Evolutionary conservation across 1,140 invertebrate genomes (phyloP), one percentile per base, ranked within the genome.

Genomic region (Glomeris maerens): DNA sequence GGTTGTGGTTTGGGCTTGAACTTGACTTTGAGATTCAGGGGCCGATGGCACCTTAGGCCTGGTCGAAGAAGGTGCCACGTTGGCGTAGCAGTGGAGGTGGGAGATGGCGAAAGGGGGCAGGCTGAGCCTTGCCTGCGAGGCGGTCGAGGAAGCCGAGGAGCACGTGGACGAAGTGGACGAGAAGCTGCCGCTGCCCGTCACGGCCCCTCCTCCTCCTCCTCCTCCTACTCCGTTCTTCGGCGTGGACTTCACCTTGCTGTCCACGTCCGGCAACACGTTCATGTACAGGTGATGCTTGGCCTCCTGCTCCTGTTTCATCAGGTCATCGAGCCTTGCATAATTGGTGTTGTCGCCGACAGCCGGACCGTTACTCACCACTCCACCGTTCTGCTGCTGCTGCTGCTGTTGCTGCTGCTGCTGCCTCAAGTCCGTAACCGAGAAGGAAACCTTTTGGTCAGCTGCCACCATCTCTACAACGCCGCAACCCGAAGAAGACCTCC

Each of bases 201-300:
- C n/a, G n/a, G n/a, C n/a, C n/a, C n/a, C n/a, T n/a, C n/a, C n/a
- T n/a, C n/a, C n/a, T n/a, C n/a, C 5, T n/a, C n/a, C 27, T 45
- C 3, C 4, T 48, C 7, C 10, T 44, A 44, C 41, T 10, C 41
- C 41, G 29, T 4, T 48, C 47, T 4, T 48, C n/a, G n/a, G 20
- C 5, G 5, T 42, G 5, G 5, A 5, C 40, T 42, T 4, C 5
- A 21, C 4, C 20, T 53, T 17, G 26, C 59, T 56, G 41, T 69
- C 66, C 40, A 64, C 60, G 5, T 64, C 65, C 10, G 75, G 73
- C 55, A 65, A 70, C 47, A 82, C 65, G 60, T 82, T 83, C 66
- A 82, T 77, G 59, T 82, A 82, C 3, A 77, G 61, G 57, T 78
- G 72, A 3, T 60, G 49, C 22, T 55, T 55, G 1, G 50, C 56